phyloP scores from a whole-genome alignment of 2,113 vertebrate species.

The Penelope pileata region DNA sequence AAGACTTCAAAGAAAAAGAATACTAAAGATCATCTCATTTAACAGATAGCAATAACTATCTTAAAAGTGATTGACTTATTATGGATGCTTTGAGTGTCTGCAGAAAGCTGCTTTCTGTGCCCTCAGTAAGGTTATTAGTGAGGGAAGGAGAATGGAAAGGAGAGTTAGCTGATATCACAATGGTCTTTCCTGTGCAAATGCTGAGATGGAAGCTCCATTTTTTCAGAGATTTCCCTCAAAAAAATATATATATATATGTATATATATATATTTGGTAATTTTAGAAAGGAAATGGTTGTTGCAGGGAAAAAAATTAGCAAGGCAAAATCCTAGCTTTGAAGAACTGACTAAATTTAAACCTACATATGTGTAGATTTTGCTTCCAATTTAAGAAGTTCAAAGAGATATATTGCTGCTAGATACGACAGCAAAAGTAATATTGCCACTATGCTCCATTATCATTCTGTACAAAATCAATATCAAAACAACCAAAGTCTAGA shows the following conservation, averaged over 20 bases:
- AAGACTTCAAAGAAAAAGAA: not conserved
- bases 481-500: slow-evolving; percentile 79
- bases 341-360: not conserved
- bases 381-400: not conserved
- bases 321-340: not conserved
- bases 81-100: not conserved
- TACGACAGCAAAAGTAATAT: slow-evolving; percentile 50
- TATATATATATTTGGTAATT: too few relatives aligned
- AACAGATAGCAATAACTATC: slow-evolving; percentile 22
- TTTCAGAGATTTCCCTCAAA: not conserved
- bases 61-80: slow-evolving; percentile 37
- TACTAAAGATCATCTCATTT: slow-evolving; percentile 24
- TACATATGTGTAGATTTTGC: not conserved
- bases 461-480: slow-evolving; percentile 80
- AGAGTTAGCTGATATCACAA: not conserved
- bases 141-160: not conserved
- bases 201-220: not conserved
- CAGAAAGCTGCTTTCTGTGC: slow-evolving; percentile 16
- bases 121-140: not conserved
- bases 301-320: not conserved
- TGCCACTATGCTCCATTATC: slow-evolving; percentile 71
- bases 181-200: not conserved
- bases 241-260: too few relatives aligned
- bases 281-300: not conserved
- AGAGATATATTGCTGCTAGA: slow-evolving; percentile 57